phyloP scores from a whole-genome alignment of 2,797 vertebrate genomes.

The Sitta carolinensis region DNA sequence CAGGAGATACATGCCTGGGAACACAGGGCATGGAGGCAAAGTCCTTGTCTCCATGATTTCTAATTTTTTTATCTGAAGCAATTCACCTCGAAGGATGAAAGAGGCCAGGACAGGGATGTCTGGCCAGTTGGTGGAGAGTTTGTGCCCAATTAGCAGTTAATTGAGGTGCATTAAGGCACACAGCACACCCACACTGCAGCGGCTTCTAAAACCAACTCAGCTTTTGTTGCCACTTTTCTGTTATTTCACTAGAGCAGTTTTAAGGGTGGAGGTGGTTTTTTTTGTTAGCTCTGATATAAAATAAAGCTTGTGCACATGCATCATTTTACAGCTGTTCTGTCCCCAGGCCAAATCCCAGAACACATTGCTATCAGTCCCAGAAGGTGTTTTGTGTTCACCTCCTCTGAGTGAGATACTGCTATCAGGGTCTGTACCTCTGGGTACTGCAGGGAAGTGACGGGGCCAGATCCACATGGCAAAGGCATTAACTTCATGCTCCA shows the following conservation, averaged over 20 bases:
- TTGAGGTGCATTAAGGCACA: not conserved
- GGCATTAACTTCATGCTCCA: not conserved
- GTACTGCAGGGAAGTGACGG: not conserved
- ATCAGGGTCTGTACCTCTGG: not conserved
- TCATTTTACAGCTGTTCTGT: not conserved
- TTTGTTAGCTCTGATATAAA: not conserved
- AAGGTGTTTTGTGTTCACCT: not conserved
- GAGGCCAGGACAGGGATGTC: not conserved
- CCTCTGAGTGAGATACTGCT: not conserved
- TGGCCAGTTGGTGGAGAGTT: not conserved
- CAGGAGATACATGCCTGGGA: accelerated
- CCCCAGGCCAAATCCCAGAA: not conserved
- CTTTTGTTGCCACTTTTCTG: not conserved
- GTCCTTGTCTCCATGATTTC: not conserved
- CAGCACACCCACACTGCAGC: not conserved
- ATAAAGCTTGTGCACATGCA: not conserved
- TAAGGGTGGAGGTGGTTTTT: not conserved
- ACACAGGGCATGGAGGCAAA: not conserved
- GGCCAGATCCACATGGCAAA: not conserved
- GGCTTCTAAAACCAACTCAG: not conserved
- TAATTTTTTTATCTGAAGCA: not conserved
- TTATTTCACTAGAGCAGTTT: not conserved
- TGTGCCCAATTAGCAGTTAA: not conserved
- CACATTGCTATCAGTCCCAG: not conserved
- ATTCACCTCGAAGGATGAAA: not conserved